Evolutionary conservation across 2,113 vertebrate genomes (phyloP).

Genomic region (Ceyx margarethae): DNA sequence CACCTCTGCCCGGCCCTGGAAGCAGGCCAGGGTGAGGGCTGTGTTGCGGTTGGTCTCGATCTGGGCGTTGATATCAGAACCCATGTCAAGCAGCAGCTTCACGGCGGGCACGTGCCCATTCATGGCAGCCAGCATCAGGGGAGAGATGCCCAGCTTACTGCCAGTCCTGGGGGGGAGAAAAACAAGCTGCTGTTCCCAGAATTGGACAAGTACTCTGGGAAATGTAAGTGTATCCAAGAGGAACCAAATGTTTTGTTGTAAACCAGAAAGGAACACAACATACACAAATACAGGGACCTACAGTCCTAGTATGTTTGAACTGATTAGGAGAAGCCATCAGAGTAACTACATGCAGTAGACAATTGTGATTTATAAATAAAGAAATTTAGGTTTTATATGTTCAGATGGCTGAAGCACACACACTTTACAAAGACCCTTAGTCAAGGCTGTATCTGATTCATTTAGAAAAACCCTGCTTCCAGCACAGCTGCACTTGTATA

Average conservation of each 20-base stretch:
- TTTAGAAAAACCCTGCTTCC: neutral
- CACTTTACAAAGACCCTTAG: neutral
- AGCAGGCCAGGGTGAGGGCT: constrained; percentile 95
- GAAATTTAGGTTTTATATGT: neutral
- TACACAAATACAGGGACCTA: neutral
- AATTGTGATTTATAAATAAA: neutral
- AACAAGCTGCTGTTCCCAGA: neutral
- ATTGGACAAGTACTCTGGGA: neutral
- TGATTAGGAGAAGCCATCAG: neutral
- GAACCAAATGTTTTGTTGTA: neutral
- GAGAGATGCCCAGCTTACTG: constrained; percentile 97
- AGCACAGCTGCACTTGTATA: neutral
- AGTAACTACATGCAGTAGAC: neutral
- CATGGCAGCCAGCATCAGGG: constrained; percentile 98
- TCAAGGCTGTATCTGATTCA: neutral
- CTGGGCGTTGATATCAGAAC: constrained; percentile 97
- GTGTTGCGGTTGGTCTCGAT: constrained; percentile 99
- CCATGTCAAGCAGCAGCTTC: constrained; percentile 96
- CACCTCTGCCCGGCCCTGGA: constrained; percentile 96
- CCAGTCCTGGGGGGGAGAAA: constrained; percentile 84
- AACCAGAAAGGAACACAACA: neutral
- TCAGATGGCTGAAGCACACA: neutral
- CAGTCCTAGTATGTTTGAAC: neutral
- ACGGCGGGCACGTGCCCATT: constrained; percentile 97
- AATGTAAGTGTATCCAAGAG: neutral